phyloP scores from a whole-genome alignment of 37 sponge, comb jelly and placozoan genomes.

The Chondrosia reniformis region DNA sequence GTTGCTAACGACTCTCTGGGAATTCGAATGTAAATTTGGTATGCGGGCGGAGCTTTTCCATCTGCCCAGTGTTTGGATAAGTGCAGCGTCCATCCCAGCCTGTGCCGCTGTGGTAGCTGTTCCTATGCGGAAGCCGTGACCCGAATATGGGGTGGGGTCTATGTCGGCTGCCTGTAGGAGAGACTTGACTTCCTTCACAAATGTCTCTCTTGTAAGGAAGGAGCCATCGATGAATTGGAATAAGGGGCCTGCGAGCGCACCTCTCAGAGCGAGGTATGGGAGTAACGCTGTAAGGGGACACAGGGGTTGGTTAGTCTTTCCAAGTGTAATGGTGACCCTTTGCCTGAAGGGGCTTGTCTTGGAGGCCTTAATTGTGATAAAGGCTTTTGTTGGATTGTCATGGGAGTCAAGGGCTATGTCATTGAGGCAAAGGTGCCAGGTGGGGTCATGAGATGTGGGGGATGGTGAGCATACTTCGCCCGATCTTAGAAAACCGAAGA shows the following conservation, averaged over 20 bases:
- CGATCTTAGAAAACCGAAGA: slow-evolving; percentile 29
- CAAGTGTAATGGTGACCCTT: neutral
- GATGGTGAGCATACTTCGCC: slow-evolving; percentile 27
- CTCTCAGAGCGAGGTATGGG: neutral
- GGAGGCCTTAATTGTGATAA: neutral
- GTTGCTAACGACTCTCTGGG: neutral
- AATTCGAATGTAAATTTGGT: neutral
- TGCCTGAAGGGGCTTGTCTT: slow-evolving; percentile 26
- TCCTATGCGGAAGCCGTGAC: slow-evolving; percentile 42
- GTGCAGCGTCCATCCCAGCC: neutral
- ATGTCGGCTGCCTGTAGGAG: slow-evolving; percentile 7
- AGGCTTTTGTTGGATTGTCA: neutral
- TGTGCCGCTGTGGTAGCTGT: slow-evolving; percentile 32
- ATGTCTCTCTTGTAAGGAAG: neutral
- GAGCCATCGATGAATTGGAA: neutral
- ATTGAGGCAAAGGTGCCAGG: neutral
- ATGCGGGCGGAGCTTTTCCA: slow-evolving; percentile 15
- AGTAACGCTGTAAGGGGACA: slow-evolving; percentile 1
- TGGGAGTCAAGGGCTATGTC: slow-evolving; percentile 21
- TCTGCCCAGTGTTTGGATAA: slow-evolving; percentile 6
- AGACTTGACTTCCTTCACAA: slow-evolving; percentile 12
- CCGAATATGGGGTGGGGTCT: slow-evolving; percentile 13
- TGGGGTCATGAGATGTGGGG: neutral
- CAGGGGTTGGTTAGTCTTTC: neutral
- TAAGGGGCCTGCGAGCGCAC: neutral